Base-by-base conservation (phyloP, 35 echinoderm and acorn worm species). In the Ophioderma brevispina region DNA sequence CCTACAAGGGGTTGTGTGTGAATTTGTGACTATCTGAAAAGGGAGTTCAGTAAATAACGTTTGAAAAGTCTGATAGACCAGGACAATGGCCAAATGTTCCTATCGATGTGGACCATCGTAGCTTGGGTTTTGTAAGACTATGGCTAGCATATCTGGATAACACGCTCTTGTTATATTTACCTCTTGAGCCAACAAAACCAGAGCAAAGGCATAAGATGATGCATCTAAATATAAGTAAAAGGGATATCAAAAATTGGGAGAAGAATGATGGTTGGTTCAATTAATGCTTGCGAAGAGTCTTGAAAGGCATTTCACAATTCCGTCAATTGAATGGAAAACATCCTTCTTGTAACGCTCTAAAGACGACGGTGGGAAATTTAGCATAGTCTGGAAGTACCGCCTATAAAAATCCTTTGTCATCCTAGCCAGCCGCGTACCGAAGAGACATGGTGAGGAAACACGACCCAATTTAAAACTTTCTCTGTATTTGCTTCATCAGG, bases 401-500 rank as follows among this genome's bases (percentile, higher is more conserved):
- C 46, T 8, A 52, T 52, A 52, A 21, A 52, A 52, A 11, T 21
- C 46, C n/a, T n/a, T n/a, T 52, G 46, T 52, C 46, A 52, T 8
- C 46, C 46, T 52, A 52, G 21, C 8, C 8, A 52, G 21, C 46
- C 21, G 8, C 46, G 8, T 11, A 52, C 46, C 46, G 21, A 11
- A 11, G 46, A 11, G 46, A 52, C 46, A 52, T 42, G 50, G 33
- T 0, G 25, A 37, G 78, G 84, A 14, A 21, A 75, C 15, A 85
- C n/a, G n/a, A n/a, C 85, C 94, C 94, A 91, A 33, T 91, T 56
- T 21, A 59, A 39, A 14, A 95, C 81, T 17, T 39, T 80, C 1
- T 14, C 56, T 4, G 38, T 85, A 30, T 95, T 95, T 15, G 1
- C 25, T 0, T 33, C 70, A 32, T 91, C 89, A n/a, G 89, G 89